Percentiles rank a stretch among this genome's conserved stretches.
Conservation (phyloP, 2,888 invertebrate genomes). For the Phasia obesa region DNA sequence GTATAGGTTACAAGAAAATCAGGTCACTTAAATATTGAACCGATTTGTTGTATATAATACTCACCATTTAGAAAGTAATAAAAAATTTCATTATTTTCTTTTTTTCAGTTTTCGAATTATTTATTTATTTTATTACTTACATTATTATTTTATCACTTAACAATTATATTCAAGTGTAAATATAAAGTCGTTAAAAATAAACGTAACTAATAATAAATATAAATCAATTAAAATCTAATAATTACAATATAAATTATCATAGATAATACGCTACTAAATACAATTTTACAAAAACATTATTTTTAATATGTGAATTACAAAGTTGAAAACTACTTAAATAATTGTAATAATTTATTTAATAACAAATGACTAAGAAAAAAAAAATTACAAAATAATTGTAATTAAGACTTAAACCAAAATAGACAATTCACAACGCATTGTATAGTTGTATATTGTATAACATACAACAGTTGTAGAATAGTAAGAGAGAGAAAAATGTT, state of each 20-base stretch:
- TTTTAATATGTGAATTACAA: neutral
- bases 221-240: constrained; percentile 29
- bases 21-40: too few species aligned
- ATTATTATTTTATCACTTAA: constrained; percentile 15
- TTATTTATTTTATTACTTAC: constrained; percentile 5
- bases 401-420: neutral
- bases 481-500: too few species aligned
- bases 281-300: neutral
- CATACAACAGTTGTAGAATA: too few species aligned
- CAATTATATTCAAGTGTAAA: constrained; percentile 17
- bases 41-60: too few species aligned
- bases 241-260: neutral
- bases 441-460: constrained; percentile 6
- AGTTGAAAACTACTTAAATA: neutral
- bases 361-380: constrained; percentile 32
- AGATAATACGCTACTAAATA: neutral
- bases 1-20: too few species aligned
- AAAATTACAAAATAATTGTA: neutral
- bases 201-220: constrained; percentile 15
- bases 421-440: neutral
- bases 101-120: neutral
- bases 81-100: too few species aligned
- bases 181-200: constrained; percentile 11
- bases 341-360: neutral
- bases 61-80: too few species aligned